Conservation (phyloP, 2,888 invertebrate genomes). For the Loripinus fragilis region DNA sequence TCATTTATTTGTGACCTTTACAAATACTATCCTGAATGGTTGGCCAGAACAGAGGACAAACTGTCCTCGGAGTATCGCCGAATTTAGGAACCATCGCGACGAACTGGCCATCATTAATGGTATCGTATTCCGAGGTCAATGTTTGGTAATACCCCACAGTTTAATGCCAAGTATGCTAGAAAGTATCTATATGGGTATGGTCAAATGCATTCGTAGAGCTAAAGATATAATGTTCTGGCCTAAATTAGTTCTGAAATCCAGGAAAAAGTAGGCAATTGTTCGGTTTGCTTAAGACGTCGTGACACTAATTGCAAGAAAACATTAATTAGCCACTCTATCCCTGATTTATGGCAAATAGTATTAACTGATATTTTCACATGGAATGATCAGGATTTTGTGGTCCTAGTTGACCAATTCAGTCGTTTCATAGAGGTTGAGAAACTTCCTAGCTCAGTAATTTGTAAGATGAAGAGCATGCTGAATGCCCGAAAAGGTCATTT, state of each 20-base stretch:
- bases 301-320: constrained; percentile 51
- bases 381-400: constrained; percentile 39
- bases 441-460: constrained; percentile 33
- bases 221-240: constrained; percentile 22
- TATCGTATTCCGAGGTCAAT: background rate
- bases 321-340: constrained; percentile 33
- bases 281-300: constrained; percentile 34
- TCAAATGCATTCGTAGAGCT: constrained; percentile 11
- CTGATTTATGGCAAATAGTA: constrained; percentile 51
- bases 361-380: constrained; percentile 51
- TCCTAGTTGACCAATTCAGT: constrained; percentile 53
- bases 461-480: constrained; percentile 26
- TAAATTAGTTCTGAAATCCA: background rate
- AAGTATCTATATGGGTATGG: constrained; percentile 30
- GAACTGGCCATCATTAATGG: constrained; percentile 22
- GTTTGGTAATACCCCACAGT: background rate
- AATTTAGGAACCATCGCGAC: constrained; percentile 6
- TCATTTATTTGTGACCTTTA: constrained; percentile 21
- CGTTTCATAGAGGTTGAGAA: constrained; percentile 46
- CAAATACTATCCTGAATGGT: constrained; percentile 31
- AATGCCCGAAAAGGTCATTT: constrained; percentile 33
- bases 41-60: constrained; percentile 36
- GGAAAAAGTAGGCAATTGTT: constrained; percentile 23
- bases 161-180: constrained; percentile 32
- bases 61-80: constrained; percentile 12